These are phyloP conservation scores for Aphidoletes aphidimyza DNA, from an alignment of 2,888 invertebrate species.

Conservation along the genomic window DNA sequence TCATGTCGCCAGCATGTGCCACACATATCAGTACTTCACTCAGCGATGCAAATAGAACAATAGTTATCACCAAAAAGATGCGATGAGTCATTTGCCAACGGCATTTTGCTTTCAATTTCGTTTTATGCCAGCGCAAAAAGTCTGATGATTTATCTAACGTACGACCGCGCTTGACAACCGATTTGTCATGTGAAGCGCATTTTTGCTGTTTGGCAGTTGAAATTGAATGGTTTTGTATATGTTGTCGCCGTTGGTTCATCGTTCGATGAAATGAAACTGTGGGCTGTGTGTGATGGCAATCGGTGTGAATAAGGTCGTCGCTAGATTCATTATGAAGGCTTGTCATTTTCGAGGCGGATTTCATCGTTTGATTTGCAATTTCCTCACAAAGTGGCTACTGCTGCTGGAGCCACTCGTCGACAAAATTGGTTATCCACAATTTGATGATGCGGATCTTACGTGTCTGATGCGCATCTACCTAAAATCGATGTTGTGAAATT, in stretches of 20 bases:
- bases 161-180: slow-evolving; percentile 43
- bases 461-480: neutral
- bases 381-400: slow-evolving; percentile 33
- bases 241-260: neutral
- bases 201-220: slow-evolving; percentile 47
- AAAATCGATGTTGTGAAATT: neutral
- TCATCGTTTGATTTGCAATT: neutral
- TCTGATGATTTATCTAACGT: slow-evolving; percentile 50
- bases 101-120: slow-evolving; percentile 26
- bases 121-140: slow-evolving; percentile 36
- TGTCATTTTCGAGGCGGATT: slow-evolving; percentile 51
- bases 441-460: neutral
- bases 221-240: slow-evolving; percentile 32
- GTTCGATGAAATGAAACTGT: neutral
- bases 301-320: slow-evolving; percentile 35
- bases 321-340: slow-evolving; percentile 35
- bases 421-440: slow-evolving; percentile 5
- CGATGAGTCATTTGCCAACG: neutral
- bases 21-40: slow-evolving; percentile 18
- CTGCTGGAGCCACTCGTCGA: neutral
- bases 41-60: slow-evolving; percentile 42
- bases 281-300: slow-evolving; percentile 50
- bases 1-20: slow-evolving; percentile 7
- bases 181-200: slow-evolving; percentile 41
- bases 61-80: slow-evolving; percentile 19